Conservation (phyloP, 2,113 vertebrate genomes). For the Lagopus muta region DNA sequence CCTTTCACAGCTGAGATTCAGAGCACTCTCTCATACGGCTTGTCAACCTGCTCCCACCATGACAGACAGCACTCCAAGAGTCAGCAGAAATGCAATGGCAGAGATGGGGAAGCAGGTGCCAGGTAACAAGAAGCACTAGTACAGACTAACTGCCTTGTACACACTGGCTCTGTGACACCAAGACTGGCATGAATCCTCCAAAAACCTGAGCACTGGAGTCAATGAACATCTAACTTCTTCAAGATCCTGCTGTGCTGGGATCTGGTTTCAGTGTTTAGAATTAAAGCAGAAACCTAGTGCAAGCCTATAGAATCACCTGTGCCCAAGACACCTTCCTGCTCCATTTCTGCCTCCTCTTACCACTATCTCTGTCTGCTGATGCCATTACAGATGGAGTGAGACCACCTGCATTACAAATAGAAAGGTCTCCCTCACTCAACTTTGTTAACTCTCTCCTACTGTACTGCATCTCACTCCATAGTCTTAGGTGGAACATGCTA, state of each 20-base stretch:
- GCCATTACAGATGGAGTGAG: not conserved
- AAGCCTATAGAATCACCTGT: not conserved
- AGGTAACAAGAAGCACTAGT: not conserved
- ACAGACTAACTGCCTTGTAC: not conserved
- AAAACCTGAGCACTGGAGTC: not conserved
- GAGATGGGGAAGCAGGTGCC: not conserved
- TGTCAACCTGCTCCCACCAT: not conserved
- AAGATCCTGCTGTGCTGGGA: not conserved
- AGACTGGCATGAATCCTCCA: not conserved
- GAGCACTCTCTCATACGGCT: not conserved
- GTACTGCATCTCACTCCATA: not conserved
- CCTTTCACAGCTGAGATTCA: not conserved
- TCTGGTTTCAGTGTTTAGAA: not conserved
- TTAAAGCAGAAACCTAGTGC: not conserved
- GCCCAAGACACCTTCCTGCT: not conserved
- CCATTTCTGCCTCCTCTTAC: not conserved
- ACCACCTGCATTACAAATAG: not conserved
- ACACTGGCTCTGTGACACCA: not conserved
- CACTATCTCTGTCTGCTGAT: not conserved
- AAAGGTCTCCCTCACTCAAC: not conserved
- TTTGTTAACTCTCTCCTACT: not conserved
- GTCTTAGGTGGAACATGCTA: not conserved
- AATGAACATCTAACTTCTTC: not conserved
- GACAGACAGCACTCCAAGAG: not conserved
- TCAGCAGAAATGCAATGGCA: not conserved